phyloP scores from a whole-genome alignment of 2,797 vertebrate species.

The Typhlichthys subterraneus region DNA sequence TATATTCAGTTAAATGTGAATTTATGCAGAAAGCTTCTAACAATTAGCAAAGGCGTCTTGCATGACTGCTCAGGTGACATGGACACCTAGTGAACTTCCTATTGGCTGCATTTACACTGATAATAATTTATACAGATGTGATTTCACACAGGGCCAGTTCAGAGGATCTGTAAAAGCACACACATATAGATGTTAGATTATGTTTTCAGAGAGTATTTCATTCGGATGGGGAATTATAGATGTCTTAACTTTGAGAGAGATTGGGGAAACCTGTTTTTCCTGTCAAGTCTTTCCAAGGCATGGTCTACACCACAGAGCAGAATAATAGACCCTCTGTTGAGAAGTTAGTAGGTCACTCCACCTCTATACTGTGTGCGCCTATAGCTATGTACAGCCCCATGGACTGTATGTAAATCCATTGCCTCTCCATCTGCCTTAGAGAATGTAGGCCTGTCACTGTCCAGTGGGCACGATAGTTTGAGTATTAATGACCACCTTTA shows the following conservation, averaged over 20 bases:
- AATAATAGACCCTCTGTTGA: slow-evolving; percentile 5
- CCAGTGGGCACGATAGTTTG: neutral
- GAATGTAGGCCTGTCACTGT: neutral
- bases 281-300: neutral
- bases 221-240: neutral
- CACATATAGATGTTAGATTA: neutral
- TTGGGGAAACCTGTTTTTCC: neutral
- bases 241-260: too few species aligned
- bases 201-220: neutral
- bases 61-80: neutral
- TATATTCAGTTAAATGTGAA: neutral
- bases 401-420: neutral
- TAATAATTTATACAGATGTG: neutral
- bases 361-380: neutral
- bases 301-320: slow-evolving; percentile 10
- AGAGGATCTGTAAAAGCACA: neutral
- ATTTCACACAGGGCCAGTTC: neutral
- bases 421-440: neutral
- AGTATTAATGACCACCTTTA: neutral
- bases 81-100: neutral
- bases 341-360: slow-evolving; percentile 1
- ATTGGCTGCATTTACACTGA: neutral
- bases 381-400: neutral
- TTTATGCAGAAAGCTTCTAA: neutral
- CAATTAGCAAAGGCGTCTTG: neutral